Conservation (phyloP, 2,797 vertebrate genomes). For the Eospalax fontanierii region DNA sequence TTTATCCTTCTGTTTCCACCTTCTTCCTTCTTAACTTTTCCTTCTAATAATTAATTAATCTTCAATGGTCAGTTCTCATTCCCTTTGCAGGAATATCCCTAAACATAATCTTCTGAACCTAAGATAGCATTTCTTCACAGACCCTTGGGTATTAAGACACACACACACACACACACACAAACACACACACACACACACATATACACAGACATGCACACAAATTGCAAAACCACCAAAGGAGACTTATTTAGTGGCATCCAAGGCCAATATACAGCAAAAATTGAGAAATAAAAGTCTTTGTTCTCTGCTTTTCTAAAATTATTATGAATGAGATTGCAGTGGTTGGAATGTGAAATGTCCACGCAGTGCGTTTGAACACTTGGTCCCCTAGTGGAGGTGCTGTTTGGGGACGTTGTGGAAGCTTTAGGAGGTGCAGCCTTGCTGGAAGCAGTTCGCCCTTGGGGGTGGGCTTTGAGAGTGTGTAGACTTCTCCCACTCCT, state of each 20-base stretch:
- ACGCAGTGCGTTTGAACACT: background rate
- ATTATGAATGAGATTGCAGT: background rate
- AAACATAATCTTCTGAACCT: background rate
- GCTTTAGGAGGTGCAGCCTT: background rate
- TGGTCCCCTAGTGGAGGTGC: too few species aligned
- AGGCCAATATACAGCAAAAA: slow-evolving; percentile 20
- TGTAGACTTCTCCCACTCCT: background rate
- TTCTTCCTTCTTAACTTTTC: background rate
- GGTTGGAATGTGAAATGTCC: background rate
- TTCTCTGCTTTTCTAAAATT: slow-evolving; percentile 13
- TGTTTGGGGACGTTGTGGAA: background rate
- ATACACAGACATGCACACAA: too few species aligned
- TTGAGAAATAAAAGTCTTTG: slow-evolving; percentile 5
- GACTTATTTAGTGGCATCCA: background rate
- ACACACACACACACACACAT: too few species aligned
- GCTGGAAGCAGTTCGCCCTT: background rate
- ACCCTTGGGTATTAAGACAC: background rate
- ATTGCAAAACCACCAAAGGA: background rate
- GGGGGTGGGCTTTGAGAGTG: background rate
- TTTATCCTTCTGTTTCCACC: background rate
- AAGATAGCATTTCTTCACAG: slow-evolving; percentile 1
- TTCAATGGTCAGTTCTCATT: background rate
- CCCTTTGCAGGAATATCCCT: background rate
- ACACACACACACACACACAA: too few species aligned
- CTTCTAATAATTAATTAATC: background rate